Evolutionary conservation across 2,797 vertebrate genomes (phyloP), one percentile per base, ranked within the genome.

Genomic region (Muraenolepis orangiensis): DNA sequence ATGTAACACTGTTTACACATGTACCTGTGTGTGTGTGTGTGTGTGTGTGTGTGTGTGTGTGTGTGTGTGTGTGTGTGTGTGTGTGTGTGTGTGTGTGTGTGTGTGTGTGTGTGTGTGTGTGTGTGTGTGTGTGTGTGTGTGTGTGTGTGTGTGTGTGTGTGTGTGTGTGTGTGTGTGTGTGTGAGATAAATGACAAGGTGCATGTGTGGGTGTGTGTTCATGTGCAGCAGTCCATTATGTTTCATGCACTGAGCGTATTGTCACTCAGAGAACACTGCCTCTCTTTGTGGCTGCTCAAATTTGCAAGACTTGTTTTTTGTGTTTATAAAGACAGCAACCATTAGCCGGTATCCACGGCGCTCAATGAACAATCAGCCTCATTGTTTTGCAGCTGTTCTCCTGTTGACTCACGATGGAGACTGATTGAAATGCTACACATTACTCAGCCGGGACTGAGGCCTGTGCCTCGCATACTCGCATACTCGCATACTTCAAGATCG

Each of bases 321-420:
- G 89, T 90, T 90, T 79, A 86, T 87, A 84, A 88, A 87, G 82
- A 87, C 82, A 89, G 85, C 84, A 90, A 90, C 89, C 87, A 86
- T 82, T 87, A 83, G 75, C 86, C 86, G 86, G 83, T 84, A 84
- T 88, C 83, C 81, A 81, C 81, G 84, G 78, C 78, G 42, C 28
- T 79, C 78, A 31, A 23, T 11, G 86, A 93, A 93, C 91, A 93
- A 92, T 90, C 82, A 77, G 28, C 68, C 76, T 28, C 79, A 85
- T 93, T 93, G 90, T 92, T 84, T 93, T 93, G 90, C 92, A 70
- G 83, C 66, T 82, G 80, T 64, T 73, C 77, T 71, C 75, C 29
- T 1, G 74, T 69, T 86, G 86, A 89, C 81, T 90, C 83, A 85
- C 71, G 81, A 73, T 79, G 76, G 80, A 80, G 69, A 30, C 74